Percentiles rank a stretch among this genome's conserved stretches.
Conservation (phyloP, 2,797 vertebrate species). For the Loriculus beryllinus region DNA sequence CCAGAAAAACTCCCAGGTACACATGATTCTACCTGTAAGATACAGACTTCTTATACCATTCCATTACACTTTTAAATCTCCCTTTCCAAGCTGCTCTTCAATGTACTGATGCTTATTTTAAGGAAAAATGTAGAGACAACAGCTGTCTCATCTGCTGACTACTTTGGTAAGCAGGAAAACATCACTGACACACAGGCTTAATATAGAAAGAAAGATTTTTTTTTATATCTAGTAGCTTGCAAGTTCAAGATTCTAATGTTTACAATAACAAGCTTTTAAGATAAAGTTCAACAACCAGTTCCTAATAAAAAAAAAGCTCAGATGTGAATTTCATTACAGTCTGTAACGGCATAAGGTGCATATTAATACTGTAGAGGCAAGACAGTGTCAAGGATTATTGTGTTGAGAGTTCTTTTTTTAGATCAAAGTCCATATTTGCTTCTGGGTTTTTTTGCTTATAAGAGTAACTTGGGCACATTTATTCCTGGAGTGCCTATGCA, state of each 20-base stretch:
- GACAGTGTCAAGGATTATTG: not conserved
- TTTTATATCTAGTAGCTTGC: not conserved
- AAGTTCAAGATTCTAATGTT: not conserved
- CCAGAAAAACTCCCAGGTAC: not conserved
- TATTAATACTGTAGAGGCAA: not conserved
- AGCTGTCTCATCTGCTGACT: not conserved
- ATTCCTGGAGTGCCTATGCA: not conserved
- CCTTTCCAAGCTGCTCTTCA: not conserved
- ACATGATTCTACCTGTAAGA: not conserved
- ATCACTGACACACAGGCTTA: not conserved
- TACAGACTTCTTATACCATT: not conserved
- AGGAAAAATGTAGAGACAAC: not conserved
- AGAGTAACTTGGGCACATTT: not conserved
- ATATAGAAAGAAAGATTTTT: not conserved
- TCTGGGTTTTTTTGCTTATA: accelerated
- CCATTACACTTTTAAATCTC: not conserved
- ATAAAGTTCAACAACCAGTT: not conserved
- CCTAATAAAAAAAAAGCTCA: not conserved
- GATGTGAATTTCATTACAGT: not conserved
- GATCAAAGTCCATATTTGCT: not conserved
- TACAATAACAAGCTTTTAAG: not conserved
- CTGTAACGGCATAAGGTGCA: not conserved
- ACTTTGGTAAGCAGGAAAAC: not conserved
- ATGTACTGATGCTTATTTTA: not conserved
- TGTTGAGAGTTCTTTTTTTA: not conserved